phyloP scores from a whole-genome alignment of 2,888 invertebrate species.

The Actias luna region DNA sequence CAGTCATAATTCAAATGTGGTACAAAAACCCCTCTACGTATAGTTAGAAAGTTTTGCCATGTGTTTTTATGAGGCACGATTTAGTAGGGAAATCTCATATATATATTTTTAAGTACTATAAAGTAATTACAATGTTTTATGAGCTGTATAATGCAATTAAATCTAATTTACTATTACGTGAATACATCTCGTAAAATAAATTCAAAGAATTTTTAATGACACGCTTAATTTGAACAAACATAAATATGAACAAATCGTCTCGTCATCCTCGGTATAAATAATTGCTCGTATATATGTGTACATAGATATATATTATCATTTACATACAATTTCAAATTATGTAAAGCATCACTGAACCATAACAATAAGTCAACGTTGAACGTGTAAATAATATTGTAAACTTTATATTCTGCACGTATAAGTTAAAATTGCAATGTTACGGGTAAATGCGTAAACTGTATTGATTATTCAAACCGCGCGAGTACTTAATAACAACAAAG shows the following conservation, averaged over 20 bases:
- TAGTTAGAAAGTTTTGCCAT: neutral
- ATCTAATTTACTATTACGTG: too few relatives aligned
- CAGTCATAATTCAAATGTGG: neutral
- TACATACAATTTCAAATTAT: neutral
- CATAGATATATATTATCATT: neutral
- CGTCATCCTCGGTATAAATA: neutral
- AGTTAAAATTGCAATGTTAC: neutral
- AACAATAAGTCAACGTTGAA: neutral
- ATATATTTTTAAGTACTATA: neutral
- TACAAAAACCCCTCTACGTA: neutral
- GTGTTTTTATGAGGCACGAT: neutral
- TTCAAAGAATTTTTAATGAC: neutral
- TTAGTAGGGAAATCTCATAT: too few relatives aligned
- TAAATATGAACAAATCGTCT: neutral
- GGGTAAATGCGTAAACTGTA: neutral
- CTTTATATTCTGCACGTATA: neutral
- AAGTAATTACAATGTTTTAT: neutral
- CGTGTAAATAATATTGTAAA: neutral
- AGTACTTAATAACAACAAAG: slow-evolving; percentile 6
- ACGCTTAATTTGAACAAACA: neutral
- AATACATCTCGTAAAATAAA: neutral
- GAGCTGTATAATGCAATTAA: too few relatives aligned
- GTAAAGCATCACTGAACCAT: neutral
- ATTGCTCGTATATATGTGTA: neutral
- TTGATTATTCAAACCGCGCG: slow-evolving; percentile 9